phyloP scores from a whole-genome alignment of 2,113 vertebrate species.

The Antechinus flavipes region DNA sequence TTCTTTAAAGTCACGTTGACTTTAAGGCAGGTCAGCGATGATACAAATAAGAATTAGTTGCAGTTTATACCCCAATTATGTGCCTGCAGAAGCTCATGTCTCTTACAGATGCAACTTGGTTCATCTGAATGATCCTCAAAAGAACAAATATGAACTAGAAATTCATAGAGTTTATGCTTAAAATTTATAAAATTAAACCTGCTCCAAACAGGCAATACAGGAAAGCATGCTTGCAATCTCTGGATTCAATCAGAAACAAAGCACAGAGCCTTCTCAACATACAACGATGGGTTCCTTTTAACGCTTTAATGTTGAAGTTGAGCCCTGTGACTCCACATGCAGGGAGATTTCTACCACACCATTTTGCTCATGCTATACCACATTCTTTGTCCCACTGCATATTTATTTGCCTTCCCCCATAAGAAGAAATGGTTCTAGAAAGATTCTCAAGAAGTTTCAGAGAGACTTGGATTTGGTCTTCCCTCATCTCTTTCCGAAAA shows the following conservation, averaged over 20 bases:
- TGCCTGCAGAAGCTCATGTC: constrained; percentile 84
- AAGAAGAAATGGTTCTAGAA: not conserved
- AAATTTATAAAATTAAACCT: constrained; percentile 91
- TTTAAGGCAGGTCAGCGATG: constrained; percentile 41
- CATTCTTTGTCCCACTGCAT: not conserved
- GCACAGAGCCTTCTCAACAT: constrained; percentile 82
- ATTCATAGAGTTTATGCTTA: constrained; percentile 88
- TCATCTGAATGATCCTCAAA: constrained; percentile 85
- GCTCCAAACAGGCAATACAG: constrained; percentile 85
- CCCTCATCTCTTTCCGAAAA: not conserved
- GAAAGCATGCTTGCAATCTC: constrained; percentile 82
- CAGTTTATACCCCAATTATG: constrained; percentile 80
- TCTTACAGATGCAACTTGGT: constrained; percentile 80
- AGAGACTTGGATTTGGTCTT: not conserved
- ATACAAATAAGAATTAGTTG: constrained; percentile 74
- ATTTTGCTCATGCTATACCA: not conserved
- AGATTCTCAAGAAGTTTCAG: not conserved
- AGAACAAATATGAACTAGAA: constrained; percentile 83
- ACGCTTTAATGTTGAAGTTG: constrained; percentile 31
- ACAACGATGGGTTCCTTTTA: constrained; percentile 84
- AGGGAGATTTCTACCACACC: not conserved
- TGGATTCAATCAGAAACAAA: constrained; percentile 81
- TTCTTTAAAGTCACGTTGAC: not conserved
- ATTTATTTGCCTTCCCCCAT: not conserved
- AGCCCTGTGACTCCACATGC: not conserved